Conservation (phyloP, 2,888 invertebrate genomes). For the Cyclophora punctaria region DNA sequence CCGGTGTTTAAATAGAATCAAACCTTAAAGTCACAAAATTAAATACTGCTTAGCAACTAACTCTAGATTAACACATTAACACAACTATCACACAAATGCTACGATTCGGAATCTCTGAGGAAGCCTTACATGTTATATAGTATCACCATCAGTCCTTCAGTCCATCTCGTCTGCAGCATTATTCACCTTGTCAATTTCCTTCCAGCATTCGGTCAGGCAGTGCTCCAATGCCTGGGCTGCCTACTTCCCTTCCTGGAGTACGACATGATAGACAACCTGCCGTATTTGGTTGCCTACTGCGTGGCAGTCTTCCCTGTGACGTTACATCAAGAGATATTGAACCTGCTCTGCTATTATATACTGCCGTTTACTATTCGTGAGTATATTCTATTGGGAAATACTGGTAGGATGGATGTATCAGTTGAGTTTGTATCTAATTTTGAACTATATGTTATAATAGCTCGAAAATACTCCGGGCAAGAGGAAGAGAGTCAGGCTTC, state of each 20-base stretch:
- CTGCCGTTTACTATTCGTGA: slow-evolving; percentile 96
- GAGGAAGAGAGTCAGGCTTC: slow-evolving; percentile 86
- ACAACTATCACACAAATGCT: no score
- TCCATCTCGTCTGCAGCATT: no score
- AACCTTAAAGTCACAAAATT: no score
- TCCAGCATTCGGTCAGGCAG: slow-evolving; percentile 93
- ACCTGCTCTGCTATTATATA: slow-evolving; percentile 95
- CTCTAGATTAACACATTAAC: no score
- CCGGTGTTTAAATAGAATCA: no score
- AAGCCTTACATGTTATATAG: no score
- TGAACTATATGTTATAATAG: slow-evolving; percentile 43
- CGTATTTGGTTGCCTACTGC: slow-evolving; percentile 94
- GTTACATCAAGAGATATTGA: slow-evolving; percentile 95
- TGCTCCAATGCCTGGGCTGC: slow-evolving; percentile 95
- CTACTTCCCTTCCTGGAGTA: slow-evolving; percentile 97
- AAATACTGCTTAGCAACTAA: no score
- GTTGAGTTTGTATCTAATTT: neutral
- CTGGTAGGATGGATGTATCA: no score
- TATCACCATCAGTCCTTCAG: no score
- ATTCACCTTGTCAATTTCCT: slow-evolving; percentile 9
- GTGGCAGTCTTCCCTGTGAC: slow-evolving; percentile 93
- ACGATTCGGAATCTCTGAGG: no score
- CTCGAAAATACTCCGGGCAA: slow-evolving; percentile 81
- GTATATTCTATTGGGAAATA: slow-evolving; percentile 34
- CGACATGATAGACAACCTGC: slow-evolving; percentile 95